Evolutionary conservation across 2,113 vertebrate species (phyloP).

Genomic region (Cinclus cinclus): DNA sequence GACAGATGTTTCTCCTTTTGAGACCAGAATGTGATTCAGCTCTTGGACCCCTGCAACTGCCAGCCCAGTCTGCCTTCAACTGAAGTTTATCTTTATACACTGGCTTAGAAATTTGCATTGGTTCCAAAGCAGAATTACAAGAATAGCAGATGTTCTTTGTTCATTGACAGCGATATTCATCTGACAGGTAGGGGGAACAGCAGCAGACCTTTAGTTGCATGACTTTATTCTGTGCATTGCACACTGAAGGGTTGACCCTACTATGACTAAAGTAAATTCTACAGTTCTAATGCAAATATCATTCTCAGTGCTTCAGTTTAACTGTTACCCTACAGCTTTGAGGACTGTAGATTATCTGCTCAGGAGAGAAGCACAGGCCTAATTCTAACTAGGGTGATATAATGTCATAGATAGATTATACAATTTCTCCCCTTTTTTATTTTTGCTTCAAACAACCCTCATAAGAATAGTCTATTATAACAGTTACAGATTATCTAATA

Average conservation of each 20-base stretch:
- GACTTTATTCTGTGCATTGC: background rate
- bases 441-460: background rate
- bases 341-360: background rate
- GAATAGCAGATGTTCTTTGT: background rate
- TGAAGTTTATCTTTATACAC: background rate
- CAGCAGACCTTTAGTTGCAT: background rate
- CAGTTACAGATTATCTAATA: background rate
- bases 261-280: background rate
- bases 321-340: background rate
- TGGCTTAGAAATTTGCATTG: background rate
- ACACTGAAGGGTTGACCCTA: background rate
- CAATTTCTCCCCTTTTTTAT: background rate
- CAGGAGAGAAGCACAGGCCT: background rate
- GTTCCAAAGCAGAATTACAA: background rate
- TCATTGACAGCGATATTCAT: background rate
- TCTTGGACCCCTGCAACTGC: background rate
- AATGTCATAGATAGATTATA: background rate
- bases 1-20: background rate
- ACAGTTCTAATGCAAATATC: background rate
- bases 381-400: background rate
- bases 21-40: background rate
- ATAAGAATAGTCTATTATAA: background rate
- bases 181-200: background rate
- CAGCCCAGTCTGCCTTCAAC: background rate
- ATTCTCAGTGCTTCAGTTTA: background rate